Evolutionary conservation across 2,888 invertebrate genomes (phyloP), one percentile per base, ranked within the genome.

Genomic region (Nowickia ferox): DNA sequence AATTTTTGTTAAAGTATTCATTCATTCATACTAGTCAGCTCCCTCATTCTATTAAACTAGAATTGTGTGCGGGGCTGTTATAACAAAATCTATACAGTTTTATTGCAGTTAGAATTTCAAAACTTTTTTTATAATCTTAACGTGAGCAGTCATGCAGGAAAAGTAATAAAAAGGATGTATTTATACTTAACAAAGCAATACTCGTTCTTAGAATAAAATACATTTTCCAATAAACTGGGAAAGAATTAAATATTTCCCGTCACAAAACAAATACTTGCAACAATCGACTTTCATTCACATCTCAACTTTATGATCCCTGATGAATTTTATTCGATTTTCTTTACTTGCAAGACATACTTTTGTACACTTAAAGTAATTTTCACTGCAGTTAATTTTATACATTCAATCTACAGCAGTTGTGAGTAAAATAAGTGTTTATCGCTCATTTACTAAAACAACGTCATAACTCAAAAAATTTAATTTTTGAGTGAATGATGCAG

Each of bases 161-260:
- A 87, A 72, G 88, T 85, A 87, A 89, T 90, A 89, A 90, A 91
- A 90, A 87, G 87, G 88, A 91, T 89, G 55, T 71, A 9, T n/a
- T 48, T 19, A 40, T 22, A 46, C n/a, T 30, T 38, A 6, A 10
- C 9, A 30, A n/a, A 40, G 40, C 40, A 38, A 19, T 19, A 46
- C 10, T 57, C 40, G 5, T 75, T 59, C 61, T 79, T 46, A 46
- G 68, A 51, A 82, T 77, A 72, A 74, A 68, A 82, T 89, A 89
- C 88, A 88, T 89, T 91, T 90, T 87, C 76, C 87, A 79, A 63
- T 68, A 80, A 76, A 65, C 10, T 57, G 30, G 42, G 42, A 59
- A 57, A 55, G 66, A 38, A 68, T 81, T 84, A 65, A 79, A 9
- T 8, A 19, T 15, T 44, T 78, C 30, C 3, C 17, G 42, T 51